Conservation (phyloP, 2,888 invertebrate species). For the Eumerus sabulonum region DNA sequence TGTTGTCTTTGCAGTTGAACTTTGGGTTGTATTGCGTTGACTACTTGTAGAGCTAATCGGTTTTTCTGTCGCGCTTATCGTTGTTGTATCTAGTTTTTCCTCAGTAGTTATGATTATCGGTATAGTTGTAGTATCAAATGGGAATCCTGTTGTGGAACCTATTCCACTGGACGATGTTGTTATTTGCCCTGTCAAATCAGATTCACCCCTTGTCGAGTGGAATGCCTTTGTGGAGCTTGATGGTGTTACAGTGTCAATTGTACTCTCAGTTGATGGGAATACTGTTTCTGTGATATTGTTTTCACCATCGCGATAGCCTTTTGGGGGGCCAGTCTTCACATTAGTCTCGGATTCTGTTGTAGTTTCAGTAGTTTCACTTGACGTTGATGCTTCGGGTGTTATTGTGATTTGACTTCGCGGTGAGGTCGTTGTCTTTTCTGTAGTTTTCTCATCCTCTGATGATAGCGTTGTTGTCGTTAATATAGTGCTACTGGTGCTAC, state of each 20-base stretch:
- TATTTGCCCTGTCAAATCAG: constrained; percentile 34
- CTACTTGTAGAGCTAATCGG: neutral
- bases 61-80: constrained; percentile 8
- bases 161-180: constrained; percentile 11
- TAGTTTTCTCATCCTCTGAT: constrained; percentile 40
- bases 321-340: constrained; percentile 75
- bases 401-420: constrained; percentile 32
- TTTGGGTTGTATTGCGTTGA: neutral
- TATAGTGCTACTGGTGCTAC: constrained; percentile 44
- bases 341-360: constrained; percentile 70
- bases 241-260: constrained; percentile 31
- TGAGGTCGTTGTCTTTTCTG: constrained; percentile 8
- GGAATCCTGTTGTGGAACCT: constrained; percentile 25
- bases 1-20: neutral
- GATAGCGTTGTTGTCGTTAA: constrained; percentile 44
- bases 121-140: constrained; percentile 41
- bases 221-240: constrained; percentile 35
- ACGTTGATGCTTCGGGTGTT: constrained; percentile 26
- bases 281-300: constrained; percentile 77
- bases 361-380: constrained; percentile 17
- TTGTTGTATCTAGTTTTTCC: constrained; percentile 31
- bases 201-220: constrained; percentile 38
- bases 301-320: constrained; percentile 78
- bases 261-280: constrained; percentile 45
- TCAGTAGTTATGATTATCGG: constrained; percentile 35